Conservation (phyloP, 2,113 vertebrate genomes). For the Pedetes capensis region DNA sequence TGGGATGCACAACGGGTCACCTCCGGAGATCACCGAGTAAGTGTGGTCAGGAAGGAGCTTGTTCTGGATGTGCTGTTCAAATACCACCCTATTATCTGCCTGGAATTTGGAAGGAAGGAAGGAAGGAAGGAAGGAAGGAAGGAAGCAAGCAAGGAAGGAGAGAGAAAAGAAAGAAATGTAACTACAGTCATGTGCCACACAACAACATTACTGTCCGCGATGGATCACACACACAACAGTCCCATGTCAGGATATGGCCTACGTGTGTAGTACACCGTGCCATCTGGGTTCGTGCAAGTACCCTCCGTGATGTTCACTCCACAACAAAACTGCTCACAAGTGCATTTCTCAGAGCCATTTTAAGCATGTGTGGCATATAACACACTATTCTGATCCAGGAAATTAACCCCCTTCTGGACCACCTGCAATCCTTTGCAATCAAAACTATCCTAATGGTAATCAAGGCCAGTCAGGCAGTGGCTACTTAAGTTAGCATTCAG, state of each 20-base stretch:
- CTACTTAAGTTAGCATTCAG: neutral
- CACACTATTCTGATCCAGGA: neutral
- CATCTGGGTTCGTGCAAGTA: neutral
- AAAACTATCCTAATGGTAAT: neutral
- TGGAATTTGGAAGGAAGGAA: slow-evolving; percentile 59
- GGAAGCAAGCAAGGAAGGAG: too few relatives aligned
- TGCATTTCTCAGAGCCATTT: neutral
- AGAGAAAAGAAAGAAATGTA: neutral
- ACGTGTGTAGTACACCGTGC: neutral
- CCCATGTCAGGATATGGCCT: neutral
- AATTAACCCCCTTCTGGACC: neutral
- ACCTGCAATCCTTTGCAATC: neutral
- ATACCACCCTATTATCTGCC: slow-evolving; percentile 92
- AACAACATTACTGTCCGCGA: neutral
- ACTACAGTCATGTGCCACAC: neutral
- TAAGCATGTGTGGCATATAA: neutral
- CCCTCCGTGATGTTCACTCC: neutral
- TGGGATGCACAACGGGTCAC: slow-evolving; percentile 92
- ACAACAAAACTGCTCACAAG: neutral
- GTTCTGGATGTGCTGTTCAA: slow-evolving; percentile 93
- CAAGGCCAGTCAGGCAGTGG: fast-evolving
- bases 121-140: neutral
- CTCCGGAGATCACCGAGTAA: slow-evolving; percentile 93
- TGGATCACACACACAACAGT: neutral
- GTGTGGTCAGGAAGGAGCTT: slow-evolving; percentile 95